phyloP scores from a whole-genome alignment of 2,113 vertebrate genomes.

The Oxyruncus cristatus region DNA sequence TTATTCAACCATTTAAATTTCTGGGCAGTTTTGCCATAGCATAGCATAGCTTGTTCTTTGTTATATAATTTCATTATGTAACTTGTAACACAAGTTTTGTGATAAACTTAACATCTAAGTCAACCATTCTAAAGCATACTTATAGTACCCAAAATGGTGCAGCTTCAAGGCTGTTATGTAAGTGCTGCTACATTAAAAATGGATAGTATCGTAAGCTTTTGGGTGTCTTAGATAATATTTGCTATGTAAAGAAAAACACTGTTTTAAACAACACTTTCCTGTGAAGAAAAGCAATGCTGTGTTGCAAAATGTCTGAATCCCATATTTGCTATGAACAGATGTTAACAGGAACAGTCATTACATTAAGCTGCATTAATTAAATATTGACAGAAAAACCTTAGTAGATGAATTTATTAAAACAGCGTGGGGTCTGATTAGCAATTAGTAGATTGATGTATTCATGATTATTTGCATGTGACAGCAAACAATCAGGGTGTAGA shows the following conservation, averaged over 20 bases:
- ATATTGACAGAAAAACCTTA: constrained; percentile 63
- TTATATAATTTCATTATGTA: background rate
- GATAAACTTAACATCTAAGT: background rate
- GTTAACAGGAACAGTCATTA: constrained; percentile 48
- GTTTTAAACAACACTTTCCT: background rate
- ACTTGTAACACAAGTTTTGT: background rate
- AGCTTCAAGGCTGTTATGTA: background rate
- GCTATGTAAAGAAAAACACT: background rate
- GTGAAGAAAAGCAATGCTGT: background rate
- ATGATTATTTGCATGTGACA: constrained; percentile 40
- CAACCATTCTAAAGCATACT: background rate
- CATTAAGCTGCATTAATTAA: constrained; percentile 60
- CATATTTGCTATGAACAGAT: constrained; percentile 25
- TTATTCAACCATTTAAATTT: background rate
- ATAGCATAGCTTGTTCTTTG: background rate
- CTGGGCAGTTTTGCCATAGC: background rate
- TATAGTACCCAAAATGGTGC: background rate
- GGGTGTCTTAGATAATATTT: background rate
- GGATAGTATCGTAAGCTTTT: background rate
- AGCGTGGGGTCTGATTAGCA: constrained; percentile 6
- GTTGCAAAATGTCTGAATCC: constrained; percentile 4
- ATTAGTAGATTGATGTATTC: constrained; percentile 50
- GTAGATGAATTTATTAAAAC: constrained; percentile 52
- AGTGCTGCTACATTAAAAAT: background rate
- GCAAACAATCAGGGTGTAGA: constrained; percentile 16